Conservation (phyloP, 2,797 vertebrate species). For the Pogonophryne albipinna region DNA sequence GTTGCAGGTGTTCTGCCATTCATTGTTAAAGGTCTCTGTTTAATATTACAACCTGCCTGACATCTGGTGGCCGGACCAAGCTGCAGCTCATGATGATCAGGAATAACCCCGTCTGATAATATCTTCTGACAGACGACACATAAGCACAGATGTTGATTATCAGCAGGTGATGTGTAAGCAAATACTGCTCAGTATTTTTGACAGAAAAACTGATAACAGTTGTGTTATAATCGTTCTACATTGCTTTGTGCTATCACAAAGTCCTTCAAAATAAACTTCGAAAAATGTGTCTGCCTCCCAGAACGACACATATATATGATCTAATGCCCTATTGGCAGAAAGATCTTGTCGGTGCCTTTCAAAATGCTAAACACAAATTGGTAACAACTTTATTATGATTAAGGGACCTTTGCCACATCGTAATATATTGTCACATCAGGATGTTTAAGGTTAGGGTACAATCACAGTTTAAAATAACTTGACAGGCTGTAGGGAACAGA, state of each 20-base stretch:
- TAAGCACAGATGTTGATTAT: conserved; percentile 50
- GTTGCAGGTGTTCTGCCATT: conserved; percentile 90
- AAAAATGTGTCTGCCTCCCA: background rate
- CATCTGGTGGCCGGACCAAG: conserved; percentile 81
- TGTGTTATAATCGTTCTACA: background rate
- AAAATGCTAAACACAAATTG: background rate
- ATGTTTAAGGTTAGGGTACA: background rate
- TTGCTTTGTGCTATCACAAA: conserved; percentile 1
- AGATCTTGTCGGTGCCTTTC: background rate
- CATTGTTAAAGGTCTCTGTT: conserved; percentile 84
- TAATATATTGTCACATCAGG: too few relatives aligned
- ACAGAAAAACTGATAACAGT: background rate
- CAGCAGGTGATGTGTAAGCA: conserved; percentile 1
- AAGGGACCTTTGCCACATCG: background rate
- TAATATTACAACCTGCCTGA: conserved; percentile 82
- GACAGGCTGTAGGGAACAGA: background rate
- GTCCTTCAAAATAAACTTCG: fast-evolving
- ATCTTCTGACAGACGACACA: conserved; percentile 54
- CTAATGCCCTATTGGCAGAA: fast-evolving
- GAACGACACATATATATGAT: background rate
- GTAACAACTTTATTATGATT: background rate
- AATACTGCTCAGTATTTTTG: background rate
- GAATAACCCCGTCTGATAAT: conserved; percentile 30
- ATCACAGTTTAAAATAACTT: background rate
- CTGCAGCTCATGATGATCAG: conserved; percentile 35